These are phyloP conservation scores for Cavia aperea DNA, from an alignment of 2,113 vertebrate genomes.

Conservation along the genomic window DNA sequence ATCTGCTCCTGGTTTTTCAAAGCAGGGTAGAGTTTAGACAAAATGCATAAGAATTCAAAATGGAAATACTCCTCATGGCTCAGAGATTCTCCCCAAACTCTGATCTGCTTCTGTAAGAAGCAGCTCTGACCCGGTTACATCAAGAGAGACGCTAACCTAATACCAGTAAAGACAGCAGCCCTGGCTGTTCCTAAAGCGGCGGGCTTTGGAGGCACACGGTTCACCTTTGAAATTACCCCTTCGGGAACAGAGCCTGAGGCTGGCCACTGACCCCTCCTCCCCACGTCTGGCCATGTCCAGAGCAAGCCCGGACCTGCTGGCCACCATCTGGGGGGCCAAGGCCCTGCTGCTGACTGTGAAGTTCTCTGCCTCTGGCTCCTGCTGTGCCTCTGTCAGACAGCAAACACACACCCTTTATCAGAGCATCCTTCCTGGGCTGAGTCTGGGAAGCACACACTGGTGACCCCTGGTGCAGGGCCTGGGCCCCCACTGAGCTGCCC, in stretches of 20 bases:
- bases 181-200: background rate
- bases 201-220: background rate
- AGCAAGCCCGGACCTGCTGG: background rate
- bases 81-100: slow-evolving; percentile 11
- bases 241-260: background rate
- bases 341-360: background rate
- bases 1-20: background rate
- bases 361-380: background rate
- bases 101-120: background rate
- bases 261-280: background rate
- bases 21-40: background rate
- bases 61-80: background rate
- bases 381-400: background rate
- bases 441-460: background rate
- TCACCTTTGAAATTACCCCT: background rate
- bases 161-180: background rate
- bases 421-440: background rate
- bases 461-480: background rate
- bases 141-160: slow-evolving; percentile 4
- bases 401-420: background rate
- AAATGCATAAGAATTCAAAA: background rate
- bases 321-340: background rate
- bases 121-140: background rate
- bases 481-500: background rate
- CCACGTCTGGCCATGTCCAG: background rate